Evolutionary conservation across 92 coral and sea anemone genomes (phyloP).

Genomic region (Umimayanthus chanpuru): DNA sequence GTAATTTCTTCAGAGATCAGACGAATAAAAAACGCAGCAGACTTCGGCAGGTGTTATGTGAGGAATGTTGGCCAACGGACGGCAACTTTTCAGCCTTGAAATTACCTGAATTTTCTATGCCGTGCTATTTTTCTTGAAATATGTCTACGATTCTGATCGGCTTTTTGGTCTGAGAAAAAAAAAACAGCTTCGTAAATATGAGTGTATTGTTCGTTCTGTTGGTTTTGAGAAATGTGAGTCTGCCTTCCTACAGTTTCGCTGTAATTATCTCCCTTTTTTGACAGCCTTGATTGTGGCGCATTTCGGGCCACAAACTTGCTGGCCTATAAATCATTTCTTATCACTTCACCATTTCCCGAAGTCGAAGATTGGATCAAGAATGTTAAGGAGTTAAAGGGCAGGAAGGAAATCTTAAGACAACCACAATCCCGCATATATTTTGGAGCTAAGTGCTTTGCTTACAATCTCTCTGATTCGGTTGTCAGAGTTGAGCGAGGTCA

Average conservation of each 20-base stretch:
- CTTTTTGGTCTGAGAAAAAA: too few relatives aligned
- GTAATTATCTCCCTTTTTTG: background rate
- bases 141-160: background rate
- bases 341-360: background rate
- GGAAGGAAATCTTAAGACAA: constrained; percentile 10
- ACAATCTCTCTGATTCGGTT: background rate
- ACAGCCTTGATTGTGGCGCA: background rate
- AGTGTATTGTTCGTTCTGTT: background rate
- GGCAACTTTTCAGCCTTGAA: too few relatives aligned
- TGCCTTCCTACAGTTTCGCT: background rate
- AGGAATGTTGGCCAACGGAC: too few relatives aligned
- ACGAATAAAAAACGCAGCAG: too few relatives aligned
- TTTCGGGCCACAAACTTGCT: background rate
- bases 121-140: background rate
- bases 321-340: background rate
- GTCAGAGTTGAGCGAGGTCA: background rate
- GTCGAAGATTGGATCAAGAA: background rate
- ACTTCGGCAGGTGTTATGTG: too few relatives aligned
- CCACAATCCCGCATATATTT: background rate
- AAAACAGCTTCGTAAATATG: background rate
- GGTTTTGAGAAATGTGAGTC: background rate
- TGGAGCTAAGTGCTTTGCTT: background rate
- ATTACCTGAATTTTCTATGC: background rate
- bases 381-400: background rate
- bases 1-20: too few relatives aligned